Conservation (phyloP, 2,888 invertebrate species). For the Hedychridium roseum region DNA sequence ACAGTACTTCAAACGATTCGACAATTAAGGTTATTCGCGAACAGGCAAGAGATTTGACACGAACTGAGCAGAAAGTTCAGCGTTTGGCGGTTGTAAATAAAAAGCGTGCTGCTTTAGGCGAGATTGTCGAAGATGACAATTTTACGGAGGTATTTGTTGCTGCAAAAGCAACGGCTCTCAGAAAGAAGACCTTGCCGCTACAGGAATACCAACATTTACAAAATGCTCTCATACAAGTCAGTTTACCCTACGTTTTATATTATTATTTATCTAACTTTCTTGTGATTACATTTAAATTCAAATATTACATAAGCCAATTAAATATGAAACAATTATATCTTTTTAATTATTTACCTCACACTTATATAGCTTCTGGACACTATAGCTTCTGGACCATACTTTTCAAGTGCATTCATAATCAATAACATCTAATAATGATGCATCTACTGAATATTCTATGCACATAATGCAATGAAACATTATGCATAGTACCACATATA, state of each 20-base stretch:
- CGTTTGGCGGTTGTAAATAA: conserved; percentile 39
- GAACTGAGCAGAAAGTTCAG: conserved; percentile 39
- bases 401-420: no score
- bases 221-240: conserved; percentile 55
- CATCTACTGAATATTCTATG: no score
- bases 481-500: no score
- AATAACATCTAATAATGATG: no score
- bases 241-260: not conserved
- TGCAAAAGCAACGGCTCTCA: conserved; percentile 39
- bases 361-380: no score
- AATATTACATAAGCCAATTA: no score
- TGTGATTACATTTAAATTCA: no score
- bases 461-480: no score
- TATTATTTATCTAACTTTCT: no score
- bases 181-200: conserved; percentile 40
- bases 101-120: conserved; percentile 47
- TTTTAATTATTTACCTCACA: no score
- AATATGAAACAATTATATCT: no score
- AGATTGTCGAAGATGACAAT: conserved; percentile 15
- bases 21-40: conserved; percentile 38
- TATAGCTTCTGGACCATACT: no score
- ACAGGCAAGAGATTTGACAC: conserved; percentile 35
- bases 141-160: conserved; percentile 39
- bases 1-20: conserved; percentile 1
- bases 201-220: conserved; percentile 50